phyloP scores from a whole-genome alignment of 2,797 vertebrate genomes.

The Chelidonichthys spinosus region DNA sequence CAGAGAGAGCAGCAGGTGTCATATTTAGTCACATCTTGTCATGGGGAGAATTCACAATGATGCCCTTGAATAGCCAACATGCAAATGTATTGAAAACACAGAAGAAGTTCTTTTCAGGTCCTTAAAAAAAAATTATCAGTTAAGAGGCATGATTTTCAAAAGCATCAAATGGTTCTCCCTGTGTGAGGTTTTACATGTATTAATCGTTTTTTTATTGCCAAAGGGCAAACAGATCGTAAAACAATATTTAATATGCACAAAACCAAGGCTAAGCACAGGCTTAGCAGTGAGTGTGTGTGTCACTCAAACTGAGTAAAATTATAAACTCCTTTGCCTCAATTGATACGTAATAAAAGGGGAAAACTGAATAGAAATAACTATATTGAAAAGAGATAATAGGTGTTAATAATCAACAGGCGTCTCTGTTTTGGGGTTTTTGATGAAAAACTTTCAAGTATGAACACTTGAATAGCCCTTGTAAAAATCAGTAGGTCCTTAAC shows the following conservation, averaged over 20 bases:
- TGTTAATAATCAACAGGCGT: not conserved
- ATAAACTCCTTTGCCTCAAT: not conserved
- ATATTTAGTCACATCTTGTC: constrained; percentile 54
- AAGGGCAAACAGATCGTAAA: not conserved
- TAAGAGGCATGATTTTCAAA: constrained; percentile 20
- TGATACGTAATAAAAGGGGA: not conserved
- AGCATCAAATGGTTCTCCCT: not conserved
- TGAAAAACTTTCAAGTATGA: no score
- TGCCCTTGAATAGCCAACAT: constrained; percentile 48
- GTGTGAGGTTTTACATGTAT: not conserved
- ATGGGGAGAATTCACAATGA: constrained; percentile 47
- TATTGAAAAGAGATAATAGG: not conserved
- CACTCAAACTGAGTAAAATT: not conserved
- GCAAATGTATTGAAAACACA: constrained; percentile 53
- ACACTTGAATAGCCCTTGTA: no score
- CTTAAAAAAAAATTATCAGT: constrained; percentile 1
- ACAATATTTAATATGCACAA: not conserved
- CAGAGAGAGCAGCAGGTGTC: constrained; percentile 43
- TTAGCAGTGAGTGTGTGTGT: not conserved
- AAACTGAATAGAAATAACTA: not conserved
- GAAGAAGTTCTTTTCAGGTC: constrained; percentile 26
- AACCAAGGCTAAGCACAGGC: not conserved
- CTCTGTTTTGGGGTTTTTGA: not conserved
- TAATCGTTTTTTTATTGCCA: not conserved
- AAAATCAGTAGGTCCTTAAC: no score